These are phyloP conservation scores for Pollenia labialis DNA, from an alignment of 2,888 invertebrate genomes.

Conservation along the genomic window DNA sequence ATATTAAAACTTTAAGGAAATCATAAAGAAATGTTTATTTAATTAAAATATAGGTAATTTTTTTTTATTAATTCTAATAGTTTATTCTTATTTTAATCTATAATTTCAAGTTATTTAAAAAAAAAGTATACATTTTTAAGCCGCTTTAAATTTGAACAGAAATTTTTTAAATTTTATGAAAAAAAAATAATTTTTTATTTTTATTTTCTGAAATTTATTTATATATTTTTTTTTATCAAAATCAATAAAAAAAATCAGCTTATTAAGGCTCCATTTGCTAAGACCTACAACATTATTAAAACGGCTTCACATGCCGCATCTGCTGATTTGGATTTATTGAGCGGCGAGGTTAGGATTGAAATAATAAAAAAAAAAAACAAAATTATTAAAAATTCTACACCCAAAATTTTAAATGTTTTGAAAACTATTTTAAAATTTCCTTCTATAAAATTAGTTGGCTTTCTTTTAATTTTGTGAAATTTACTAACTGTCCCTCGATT, in stretches of 20 bases:
- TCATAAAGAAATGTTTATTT: slow-evolving; percentile 23
- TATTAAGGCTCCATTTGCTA: slow-evolving; percentile 98
- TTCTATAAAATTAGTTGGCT: slow-evolving; percentile 62
- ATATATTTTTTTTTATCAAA: slow-evolving; percentile 65
- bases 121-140: slow-evolving; percentile 10
- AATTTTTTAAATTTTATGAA: slow-evolving; percentile 52
- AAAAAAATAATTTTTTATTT: slow-evolving; percentile 74
- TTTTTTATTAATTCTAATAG: slow-evolving; percentile 16
- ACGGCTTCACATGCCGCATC: slow-evolving; percentile 88
- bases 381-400: slow-evolving; percentile 67
- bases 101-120: slow-evolving; percentile 6
- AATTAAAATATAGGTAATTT: slow-evolving; percentile 34
- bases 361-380: slow-evolving; percentile 76
- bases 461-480: slow-evolving; percentile 24
- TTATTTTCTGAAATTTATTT: slow-evolving; percentile 77
- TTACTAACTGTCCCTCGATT: not conserved
- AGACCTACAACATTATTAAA: slow-evolving; percentile 98
- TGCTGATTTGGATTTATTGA: slow-evolving; percentile 87
- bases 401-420: slow-evolving; percentile 67
- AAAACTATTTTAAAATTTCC: slow-evolving; percentile 76
- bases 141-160: slow-evolving; percentile 42
- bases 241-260: slow-evolving; percentile 86
- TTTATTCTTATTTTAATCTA: slow-evolving; percentile 20
- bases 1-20: slow-evolving; percentile 18
- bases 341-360: slow-evolving; percentile 84